These are phyloP conservation scores for Acyrthosiphon pisum DNA, from an alignment of 1,140 invertebrate genomes.

Conservation along the genomic window DNA sequence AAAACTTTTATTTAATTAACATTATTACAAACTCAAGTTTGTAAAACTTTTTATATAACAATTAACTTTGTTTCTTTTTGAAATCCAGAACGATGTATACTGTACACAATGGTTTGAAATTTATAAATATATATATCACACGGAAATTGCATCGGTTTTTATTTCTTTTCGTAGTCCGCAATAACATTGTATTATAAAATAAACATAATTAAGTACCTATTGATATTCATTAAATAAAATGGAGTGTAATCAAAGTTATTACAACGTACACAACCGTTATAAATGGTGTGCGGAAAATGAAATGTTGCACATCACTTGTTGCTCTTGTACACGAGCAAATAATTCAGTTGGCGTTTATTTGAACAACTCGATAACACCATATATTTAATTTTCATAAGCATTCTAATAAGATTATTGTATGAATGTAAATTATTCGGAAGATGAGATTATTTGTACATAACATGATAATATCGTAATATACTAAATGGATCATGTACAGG, in stretches of 20 bases:
- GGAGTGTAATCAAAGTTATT: neutral
- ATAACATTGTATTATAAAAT: neutral
- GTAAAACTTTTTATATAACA: neutral
- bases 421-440: neutral
- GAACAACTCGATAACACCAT: neutral
- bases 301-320: constrained; percentile 28
- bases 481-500: neutral
- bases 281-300: neutral
- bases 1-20: too few relatives aligned
- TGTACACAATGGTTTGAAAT: neutral
- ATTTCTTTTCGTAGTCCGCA: neutral
- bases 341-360: constrained; percentile 20
- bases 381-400: constrained; percentile 1
- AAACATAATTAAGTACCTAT: neutral
- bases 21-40: neutral
- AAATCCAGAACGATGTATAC: neutral
- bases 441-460: neutral
- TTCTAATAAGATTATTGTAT: neutral
- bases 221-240: neutral
- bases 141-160: neutral
- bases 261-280: neutral
- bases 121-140: neutral
- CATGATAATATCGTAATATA: neutral
- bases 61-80: neutral
- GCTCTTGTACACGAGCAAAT: constrained; percentile 20